phyloP scores from a whole-genome alignment of 2,113 vertebrate species.

The Andinoacara biseriatus region DNA sequence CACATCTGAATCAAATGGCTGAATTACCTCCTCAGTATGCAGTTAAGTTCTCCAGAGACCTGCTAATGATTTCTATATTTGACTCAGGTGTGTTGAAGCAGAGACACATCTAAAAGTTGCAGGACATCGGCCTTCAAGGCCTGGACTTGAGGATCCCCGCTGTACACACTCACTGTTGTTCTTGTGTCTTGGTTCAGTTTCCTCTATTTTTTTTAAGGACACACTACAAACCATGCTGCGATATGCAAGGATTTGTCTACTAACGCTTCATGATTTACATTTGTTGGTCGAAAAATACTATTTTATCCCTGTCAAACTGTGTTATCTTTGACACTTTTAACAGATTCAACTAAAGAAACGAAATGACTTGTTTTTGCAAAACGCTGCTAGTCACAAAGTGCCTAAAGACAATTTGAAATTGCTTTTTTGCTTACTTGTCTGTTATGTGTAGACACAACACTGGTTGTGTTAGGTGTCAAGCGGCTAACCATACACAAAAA shows the following conservation, averaged over 20 bases:
- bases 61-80: too few relatives aligned
- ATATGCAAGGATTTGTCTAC: background rate
- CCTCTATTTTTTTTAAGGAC: background rate
- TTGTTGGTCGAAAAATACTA: background rate
- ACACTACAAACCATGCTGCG: background rate
- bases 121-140: too few relatives aligned
- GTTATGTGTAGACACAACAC: background rate
- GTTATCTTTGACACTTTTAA: background rate
- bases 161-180: background rate
- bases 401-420: background rate
- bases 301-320: background rate
- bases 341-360: background rate
- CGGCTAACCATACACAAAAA: too few relatives aligned
- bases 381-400: background rate
- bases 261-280: background rate
- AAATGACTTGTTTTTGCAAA: background rate
- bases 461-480: background rate
- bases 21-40: too few relatives aligned
- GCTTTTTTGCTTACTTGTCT: background rate
- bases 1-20: too few relatives aligned
- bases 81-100: too few relatives aligned
- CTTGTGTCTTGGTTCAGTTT: background rate
- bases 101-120: too few relatives aligned
- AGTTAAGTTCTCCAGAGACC: too few relatives aligned
- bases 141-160: too few relatives aligned